Evolutionary conservation across 2,797 vertebrate genomes (phyloP).

Genomic region (Gymnothorax reevesii): DNA sequence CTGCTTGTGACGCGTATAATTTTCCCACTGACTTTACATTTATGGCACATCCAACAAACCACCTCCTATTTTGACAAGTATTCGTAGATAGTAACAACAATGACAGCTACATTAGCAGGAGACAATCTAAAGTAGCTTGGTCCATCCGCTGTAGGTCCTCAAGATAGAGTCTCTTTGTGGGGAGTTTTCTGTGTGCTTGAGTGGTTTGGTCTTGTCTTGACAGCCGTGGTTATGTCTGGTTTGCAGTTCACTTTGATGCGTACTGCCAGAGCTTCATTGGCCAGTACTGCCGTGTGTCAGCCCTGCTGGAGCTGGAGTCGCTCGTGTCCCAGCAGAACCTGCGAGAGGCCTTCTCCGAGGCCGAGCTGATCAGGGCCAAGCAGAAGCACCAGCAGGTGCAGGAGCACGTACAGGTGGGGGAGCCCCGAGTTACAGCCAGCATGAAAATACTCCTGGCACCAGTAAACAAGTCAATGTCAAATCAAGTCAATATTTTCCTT

Average conservation of each 20-base stretch:
- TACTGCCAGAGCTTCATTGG: conserved; percentile 83
- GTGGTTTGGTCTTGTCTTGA: not conserved
- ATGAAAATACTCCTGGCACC: no score
- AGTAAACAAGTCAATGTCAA: no score
- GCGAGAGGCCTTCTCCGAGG: conserved; percentile 86
- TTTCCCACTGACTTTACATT: conserved; percentile 2
- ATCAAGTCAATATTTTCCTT: no score
- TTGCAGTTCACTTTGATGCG: conserved; percentile 83
- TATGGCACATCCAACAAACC: not conserved
- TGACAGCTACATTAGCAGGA: no score
- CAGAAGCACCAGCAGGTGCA: conserved; percentile 88
- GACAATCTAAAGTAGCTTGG: no score
- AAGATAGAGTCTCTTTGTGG: not conserved
- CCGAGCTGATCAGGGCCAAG: conserved; percentile 79
- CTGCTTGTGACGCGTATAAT: not conserved
- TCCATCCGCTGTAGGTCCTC: not conserved
- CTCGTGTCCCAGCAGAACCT: conserved; percentile 89
- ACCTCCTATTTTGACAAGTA: no score
- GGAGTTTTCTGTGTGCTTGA: not conserved
- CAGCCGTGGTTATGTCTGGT: not conserved
- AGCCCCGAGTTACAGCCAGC: no score
- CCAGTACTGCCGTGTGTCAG: conserved; percentile 86
- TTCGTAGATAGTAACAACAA: no score
- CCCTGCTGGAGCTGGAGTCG: conserved; percentile 85
- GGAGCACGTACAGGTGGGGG: conserved; percentile 82